These are phyloP conservation scores for Monopterus albus DNA, from an alignment of 2,113 vertebrate species.

Conservation along the genomic window DNA sequence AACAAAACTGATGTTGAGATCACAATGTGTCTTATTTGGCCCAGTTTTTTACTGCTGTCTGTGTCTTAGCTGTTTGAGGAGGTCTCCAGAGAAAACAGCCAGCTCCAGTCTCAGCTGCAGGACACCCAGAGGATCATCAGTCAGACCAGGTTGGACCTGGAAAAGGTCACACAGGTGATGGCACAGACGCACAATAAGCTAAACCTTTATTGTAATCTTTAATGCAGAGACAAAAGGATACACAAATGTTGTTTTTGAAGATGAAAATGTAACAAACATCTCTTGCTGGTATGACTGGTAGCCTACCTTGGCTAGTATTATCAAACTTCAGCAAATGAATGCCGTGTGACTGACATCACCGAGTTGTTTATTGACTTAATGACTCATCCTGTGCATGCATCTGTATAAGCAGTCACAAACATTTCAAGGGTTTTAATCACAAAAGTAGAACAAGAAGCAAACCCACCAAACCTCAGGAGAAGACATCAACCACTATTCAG, in stretches of 20 bases:
- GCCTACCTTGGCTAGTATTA: too few relatives aligned
- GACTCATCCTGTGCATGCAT: too few relatives aligned
- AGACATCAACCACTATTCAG: not conserved
- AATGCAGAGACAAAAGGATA: not conserved
- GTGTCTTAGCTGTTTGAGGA: conserved; percentile 83
- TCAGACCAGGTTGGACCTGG: conserved; percentile 84
- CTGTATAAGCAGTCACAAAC: too few relatives aligned
- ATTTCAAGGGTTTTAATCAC: too few relatives aligned
- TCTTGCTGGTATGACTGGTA: too few relatives aligned
- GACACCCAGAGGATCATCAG: conserved; percentile 83
- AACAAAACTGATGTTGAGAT: not conserved
- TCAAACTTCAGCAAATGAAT: too few relatives aligned
- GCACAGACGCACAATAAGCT: not conserved
- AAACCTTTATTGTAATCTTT: not conserved
- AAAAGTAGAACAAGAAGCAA: too few relatives aligned
- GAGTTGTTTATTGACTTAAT: too few relatives aligned
- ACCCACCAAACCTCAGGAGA: too few relatives aligned
- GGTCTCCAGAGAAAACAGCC: conserved; percentile 83
- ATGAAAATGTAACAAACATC: too few relatives aligned
- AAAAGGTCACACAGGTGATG: conserved; percentile 84
- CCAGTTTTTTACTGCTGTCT: conserved; percentile 10
- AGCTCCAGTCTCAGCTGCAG: conserved; percentile 85
- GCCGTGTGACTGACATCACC: too few relatives aligned
- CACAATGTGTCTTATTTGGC: not conserved
- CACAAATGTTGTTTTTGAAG: not conserved